These are phyloP conservation scores for Haemorhous mexicanus DNA, from an alignment of 2,113 vertebrate species.

Conservation along the genomic window DNA sequence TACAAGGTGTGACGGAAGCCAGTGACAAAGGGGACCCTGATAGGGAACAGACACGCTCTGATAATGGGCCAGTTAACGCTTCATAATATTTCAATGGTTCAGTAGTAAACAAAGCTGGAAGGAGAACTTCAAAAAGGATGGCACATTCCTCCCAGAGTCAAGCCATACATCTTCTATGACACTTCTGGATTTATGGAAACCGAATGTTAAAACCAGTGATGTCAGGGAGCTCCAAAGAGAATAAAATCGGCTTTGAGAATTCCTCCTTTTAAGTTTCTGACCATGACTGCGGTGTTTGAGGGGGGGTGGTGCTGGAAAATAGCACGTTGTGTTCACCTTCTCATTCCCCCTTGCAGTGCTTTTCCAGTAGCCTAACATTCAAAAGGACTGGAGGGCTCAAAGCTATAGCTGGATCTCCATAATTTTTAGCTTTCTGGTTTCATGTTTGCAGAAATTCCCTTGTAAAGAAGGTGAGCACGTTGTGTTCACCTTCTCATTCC, in stretches of 20 bases:
- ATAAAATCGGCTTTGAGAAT: slow-evolving; percentile 37
- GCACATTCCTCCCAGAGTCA: slow-evolving; percentile 58
- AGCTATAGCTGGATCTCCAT: not conserved
- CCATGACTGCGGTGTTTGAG: not conserved
- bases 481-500: not conserved
- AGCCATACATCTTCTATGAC: slow-evolving; percentile 61
- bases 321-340: not conserved
- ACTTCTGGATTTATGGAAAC: slow-evolving; percentile 62
- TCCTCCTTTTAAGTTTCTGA: slow-evolving; percentile 47
- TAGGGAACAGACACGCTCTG: slow-evolving; percentile 68
- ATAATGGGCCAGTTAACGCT: slow-evolving; percentile 68
- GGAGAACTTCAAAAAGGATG: slow-evolving; percentile 75
- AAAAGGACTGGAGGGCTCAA: not conserved
- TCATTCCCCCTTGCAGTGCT: not conserved
- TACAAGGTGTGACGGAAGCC: slow-evolving; percentile 76
- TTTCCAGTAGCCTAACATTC: not conserved
- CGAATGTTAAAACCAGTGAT: slow-evolving; percentile 52
- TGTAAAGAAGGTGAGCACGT: not conserved
- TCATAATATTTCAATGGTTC: slow-evolving; percentile 64
- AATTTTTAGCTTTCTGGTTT: not conserved
- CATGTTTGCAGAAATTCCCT: not conserved
- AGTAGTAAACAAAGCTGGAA: slow-evolving; percentile 69
- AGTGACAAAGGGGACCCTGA: slow-evolving; percentile 74
- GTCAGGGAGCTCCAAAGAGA: slow-evolving; percentile 42
- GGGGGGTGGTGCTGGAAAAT: not conserved